Evolutionary conservation across 2,797 vertebrate genomes (phyloP).

Genomic region (Poecilia picta): DNA sequence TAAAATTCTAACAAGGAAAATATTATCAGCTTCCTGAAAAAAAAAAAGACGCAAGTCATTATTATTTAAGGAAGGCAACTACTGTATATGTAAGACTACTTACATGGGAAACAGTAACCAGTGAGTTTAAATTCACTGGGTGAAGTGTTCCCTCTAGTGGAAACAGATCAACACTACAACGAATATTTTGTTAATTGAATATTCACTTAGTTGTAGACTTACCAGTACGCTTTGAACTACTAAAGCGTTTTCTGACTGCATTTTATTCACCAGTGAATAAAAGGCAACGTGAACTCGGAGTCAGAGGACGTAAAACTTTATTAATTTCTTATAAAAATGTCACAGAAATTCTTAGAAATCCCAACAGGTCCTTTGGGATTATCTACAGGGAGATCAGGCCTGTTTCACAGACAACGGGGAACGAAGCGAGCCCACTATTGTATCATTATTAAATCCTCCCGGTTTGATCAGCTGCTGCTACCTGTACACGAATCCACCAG

Average conservation of each 20-base stretch:
- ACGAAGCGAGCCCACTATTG: not conserved
- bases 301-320: slow-evolving; percentile 75
- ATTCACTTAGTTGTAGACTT: not conserved
- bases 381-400: slow-evolving; percentile 62
- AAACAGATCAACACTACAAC: slow-evolving; percentile 29
- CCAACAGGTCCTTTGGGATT: slow-evolving; percentile 66
- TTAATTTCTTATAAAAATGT: slow-evolving; percentile 77
- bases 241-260: not conserved
- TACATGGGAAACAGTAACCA: not conserved
- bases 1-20: not conserved
- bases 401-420: slow-evolving; percentile 28
- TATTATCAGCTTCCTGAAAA: too few species aligned
- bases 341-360: slow-evolving; percentile 49
- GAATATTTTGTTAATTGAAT: not conserved
- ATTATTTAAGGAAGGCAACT: not conserved
- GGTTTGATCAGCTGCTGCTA: slow-evolving; percentile 18
- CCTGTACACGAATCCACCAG: slow-evolving; percentile 59
- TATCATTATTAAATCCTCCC: slow-evolving; percentile 24
- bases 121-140: slow-evolving; percentile 5
- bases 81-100: not conserved
- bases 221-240: not conserved
- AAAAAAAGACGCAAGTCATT: too few species aligned
- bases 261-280: not conserved
- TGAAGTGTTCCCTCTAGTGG: slow-evolving; percentile 61
- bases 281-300: not conserved